These are phyloP conservation scores for Aplysia californica DNA, from an alignment of 1,140 invertebrate genomes.

Conservation along the genomic window DNA sequence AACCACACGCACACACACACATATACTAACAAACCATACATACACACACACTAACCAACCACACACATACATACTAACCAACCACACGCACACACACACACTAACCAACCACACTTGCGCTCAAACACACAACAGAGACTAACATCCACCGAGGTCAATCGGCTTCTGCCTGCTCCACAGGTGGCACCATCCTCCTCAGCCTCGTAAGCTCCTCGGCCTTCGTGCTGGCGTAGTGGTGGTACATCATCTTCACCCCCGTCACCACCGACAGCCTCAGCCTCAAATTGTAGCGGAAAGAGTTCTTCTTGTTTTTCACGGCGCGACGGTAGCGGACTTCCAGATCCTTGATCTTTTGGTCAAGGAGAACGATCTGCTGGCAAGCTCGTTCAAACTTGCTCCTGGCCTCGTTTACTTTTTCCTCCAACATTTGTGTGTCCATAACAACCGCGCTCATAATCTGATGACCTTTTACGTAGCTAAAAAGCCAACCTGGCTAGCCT, in stretches of 20 bases:
- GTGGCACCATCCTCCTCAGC: constrained; percentile 30
- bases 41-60: too few species aligned
- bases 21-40: too few species aligned
- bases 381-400: constrained; percentile 59
- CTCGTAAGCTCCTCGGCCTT: constrained; percentile 59
- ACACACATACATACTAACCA: too few species aligned
- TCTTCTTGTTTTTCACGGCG: constrained; percentile 61
- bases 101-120: too few species aligned
- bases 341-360: constrained; percentile 63
- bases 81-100: too few species aligned
- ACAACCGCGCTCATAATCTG: too few species aligned
- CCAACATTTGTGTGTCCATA: constrained; percentile 30
- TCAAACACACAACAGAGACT: too few species aligned
- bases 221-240: constrained; percentile 63
- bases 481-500: too few species aligned
- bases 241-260: constrained; percentile 66
- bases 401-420: constrained; percentile 58
- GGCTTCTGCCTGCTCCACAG: constrained; percentile 11
- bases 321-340: constrained; percentile 60
- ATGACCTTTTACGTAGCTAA: too few species aligned
- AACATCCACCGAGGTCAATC: neutral
- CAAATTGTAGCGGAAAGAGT: constrained; percentile 61
- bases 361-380: constrained; percentile 59
- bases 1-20: too few species aligned
- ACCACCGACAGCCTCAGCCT: constrained; percentile 57